phyloP scores from a whole-genome alignment of 2,888 invertebrate genomes.

The Mesorhabditis spiculigera region DNA sequence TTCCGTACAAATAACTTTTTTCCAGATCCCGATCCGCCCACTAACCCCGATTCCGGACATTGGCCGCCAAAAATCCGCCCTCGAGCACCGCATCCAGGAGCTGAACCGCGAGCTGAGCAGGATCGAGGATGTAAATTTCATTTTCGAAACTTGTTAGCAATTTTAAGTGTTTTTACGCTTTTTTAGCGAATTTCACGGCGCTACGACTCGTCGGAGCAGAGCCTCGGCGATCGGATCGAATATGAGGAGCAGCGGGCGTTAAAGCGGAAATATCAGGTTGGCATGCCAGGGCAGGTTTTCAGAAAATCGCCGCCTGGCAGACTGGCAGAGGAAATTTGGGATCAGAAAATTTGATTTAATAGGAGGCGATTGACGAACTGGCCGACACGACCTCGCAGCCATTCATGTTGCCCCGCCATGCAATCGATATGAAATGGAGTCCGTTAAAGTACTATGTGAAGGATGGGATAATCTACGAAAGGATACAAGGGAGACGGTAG shows the following conservation, averaged over 20 bases:
- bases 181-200: background rate
- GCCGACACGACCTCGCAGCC: background rate
- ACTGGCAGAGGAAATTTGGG: background rate
- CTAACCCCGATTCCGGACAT: background rate
- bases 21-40: background rate
- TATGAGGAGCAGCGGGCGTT: background rate
- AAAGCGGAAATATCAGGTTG: background rate
- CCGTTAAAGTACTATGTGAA: constrained; percentile 5
- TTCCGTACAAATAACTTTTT: background rate
- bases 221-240: background rate
- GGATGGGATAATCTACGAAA: constrained; percentile 4
- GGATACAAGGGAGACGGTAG: background rate
- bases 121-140: background rate
- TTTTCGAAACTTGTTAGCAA: background rate
- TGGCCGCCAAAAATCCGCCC: background rate
- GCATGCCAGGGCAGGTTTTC: too few relatives aligned
- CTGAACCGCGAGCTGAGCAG: background rate
- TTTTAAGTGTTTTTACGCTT: background rate
- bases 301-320: too few relatives aligned
- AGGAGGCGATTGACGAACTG: background rate
- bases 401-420: background rate
- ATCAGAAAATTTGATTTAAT: background rate
- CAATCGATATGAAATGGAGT: background rate
- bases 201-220: background rate
- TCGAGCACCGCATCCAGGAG: background rate